Conservation (phyloP, 2,888 invertebrate species). For the Nomada ferruginata region DNA sequence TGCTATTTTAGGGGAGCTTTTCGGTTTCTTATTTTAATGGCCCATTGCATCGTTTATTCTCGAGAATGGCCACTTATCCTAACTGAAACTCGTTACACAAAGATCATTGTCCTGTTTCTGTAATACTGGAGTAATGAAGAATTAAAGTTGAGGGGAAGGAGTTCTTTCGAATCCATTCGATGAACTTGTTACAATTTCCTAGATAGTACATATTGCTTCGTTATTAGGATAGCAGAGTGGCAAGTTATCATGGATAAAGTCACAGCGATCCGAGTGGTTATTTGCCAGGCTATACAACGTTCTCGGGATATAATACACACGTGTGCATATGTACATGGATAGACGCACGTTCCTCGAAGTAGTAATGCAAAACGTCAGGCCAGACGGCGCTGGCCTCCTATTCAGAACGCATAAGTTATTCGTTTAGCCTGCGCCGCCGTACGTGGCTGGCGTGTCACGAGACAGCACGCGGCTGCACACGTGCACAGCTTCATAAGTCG, state of each 20-base stretch:
- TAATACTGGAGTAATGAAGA: conserved; percentile 3
- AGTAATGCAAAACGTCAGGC: conserved; percentile 26
- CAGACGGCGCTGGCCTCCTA: conserved; percentile 60
- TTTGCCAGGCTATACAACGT: conserved; percentile 27
- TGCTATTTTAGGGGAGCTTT: conserved; percentile 30
- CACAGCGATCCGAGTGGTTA: background rate
- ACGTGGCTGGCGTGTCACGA: conserved; percentile 62
- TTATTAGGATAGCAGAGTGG: background rate
- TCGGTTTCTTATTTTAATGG: conserved; percentile 50
- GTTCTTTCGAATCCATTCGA: too few species aligned
- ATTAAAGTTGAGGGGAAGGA: too few species aligned
- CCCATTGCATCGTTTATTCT: conserved; percentile 35
- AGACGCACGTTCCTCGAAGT: conserved; percentile 19
- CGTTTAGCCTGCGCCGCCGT: conserved; percentile 58
- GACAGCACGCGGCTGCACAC: conserved; percentile 63
- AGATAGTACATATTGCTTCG: background rate
- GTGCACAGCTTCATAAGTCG: conserved; percentile 58
- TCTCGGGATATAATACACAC: background rate
- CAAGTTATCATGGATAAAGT: conserved; percentile 15
- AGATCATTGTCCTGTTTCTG: conserved; percentile 38
- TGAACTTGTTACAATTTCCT: too few species aligned
- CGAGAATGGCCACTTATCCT: conserved; percentile 5
- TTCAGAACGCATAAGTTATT: conserved; percentile 68
- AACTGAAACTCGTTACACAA: conserved; percentile 36
- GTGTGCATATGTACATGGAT: background rate